Base-by-base conservation (phyloP, 92 coral and sea anemone genomes). In the Heteractis magnifica region DNA sequence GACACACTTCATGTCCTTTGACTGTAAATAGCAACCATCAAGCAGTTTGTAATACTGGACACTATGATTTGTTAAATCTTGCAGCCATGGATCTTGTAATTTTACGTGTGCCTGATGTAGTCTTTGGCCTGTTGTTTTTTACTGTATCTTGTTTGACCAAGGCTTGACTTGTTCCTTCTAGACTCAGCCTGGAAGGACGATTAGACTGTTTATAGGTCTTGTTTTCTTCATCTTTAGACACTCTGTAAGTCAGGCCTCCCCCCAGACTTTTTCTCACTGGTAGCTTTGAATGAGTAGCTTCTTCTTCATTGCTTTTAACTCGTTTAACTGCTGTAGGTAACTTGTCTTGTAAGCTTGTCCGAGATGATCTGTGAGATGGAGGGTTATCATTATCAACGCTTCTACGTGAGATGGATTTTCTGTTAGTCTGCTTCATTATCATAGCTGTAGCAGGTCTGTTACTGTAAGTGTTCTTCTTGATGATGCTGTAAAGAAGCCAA, bases 71-170 rank as follows among this genome's bases (percentile, higher is more conserved):
- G 2, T 78, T 76, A 82, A 90, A 90, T 71, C 81, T 88, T n/a
- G 93, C 91, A 4, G 93, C 93, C 91, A 90, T 77, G 5, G 90
- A 82, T 65, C 91, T 73, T 13, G 93, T 75, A 53, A 77, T 58
- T 53, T 84, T 87, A 51, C 79, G 80, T 15, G 79, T 81, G n/a
- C 83, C 84, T 12, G 84, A 74, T 20, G 88, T 76, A 62, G 88
- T 85, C 49, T 82, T 82, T n/a, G 91, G 93, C 34, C 89, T 90
- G 76, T 77, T 77, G 18, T 65, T 75, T 10, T 14, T 49, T 19
- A 52, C 44, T 68, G 73, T 62, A 68, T 68, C 49, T 26, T 68
- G 73, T 68, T 68, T 68, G 8, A 21, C 58, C 9, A 12, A 53
- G 1, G 58, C 73, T 23, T 26, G 64, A 44, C 71, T 50, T 20